A percentile compares a stretch with the other conserved stretches of the same genome.
phyloP scores from a whole-genome alignment of 2,888 invertebrate species.

The Habroteleia sp. region DNA sequence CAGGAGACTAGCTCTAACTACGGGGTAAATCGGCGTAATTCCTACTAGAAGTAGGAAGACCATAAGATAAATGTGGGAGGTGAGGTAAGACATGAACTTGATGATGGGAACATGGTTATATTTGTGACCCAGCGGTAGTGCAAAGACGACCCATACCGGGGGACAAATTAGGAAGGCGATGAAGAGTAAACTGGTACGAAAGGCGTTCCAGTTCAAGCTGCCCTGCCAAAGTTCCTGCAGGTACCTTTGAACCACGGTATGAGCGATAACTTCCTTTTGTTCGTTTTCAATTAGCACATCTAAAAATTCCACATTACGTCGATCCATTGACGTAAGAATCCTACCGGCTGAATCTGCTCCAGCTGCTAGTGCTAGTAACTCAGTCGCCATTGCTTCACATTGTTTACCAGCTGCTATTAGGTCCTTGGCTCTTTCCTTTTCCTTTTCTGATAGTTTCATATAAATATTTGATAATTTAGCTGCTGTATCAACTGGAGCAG shows the following conservation, averaged over 20 bases:
- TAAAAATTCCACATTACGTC: conserved; percentile 95
- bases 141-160: conserved; percentile 97
- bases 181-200: conserved; percentile 96
- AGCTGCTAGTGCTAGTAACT: conserved; percentile 95
- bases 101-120: conserved; percentile 99
- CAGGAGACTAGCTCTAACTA: conserved; percentile 88
- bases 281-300: conserved; percentile 99
- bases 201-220: conserved; percentile 96
- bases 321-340: conserved; percentile 96
- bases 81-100: conserved; percentile 99
- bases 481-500: conserved; percentile 99
- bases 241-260: conserved; percentile 98
- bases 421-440: conserved; percentile 99
- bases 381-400: conserved; percentile 99
- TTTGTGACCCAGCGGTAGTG: conserved; percentile 96
- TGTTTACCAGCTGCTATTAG: conserved; percentile 96
- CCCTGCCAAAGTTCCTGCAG: conserved; percentile 99
- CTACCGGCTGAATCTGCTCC: conserved; percentile 97
- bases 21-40: conserved; percentile 92
- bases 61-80: conserved; percentile 99
- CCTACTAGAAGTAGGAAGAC: conserved; percentile 94
- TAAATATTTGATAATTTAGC: conserved; percentile 97
- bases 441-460: conserved; percentile 93
- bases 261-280: conserved; percentile 98
- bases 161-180: conserved; percentile 96